Base-by-base conservation (phyloP, 64 coral and sea anemone species). In the Stylophora pistillata region DNA sequence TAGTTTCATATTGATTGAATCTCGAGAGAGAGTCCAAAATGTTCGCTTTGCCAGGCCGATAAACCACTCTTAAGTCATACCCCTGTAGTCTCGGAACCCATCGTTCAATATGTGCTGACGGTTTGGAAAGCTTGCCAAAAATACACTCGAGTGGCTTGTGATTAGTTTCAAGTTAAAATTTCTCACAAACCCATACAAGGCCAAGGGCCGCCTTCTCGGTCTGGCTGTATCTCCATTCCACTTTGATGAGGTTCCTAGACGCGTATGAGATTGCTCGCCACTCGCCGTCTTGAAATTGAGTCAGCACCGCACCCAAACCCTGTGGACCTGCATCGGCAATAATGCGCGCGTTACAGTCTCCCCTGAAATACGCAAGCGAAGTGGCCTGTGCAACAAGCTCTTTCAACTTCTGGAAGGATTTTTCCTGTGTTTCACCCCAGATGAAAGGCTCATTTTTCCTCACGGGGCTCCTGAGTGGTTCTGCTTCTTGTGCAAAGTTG, bases 81-180 rank as follows among this genome's bases (percentile, higher is more conserved):
- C 80, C 54, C 31, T 93, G 74, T 18, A 88, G 26, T 72, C 91
- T 54, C 59, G 88, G 66, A 15, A 80, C 89, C 89, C 89, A 91
- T 30, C 64, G 57, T 63, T 85, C 53, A 5, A 91, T 74, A 25
- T 78, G 28, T 32, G 76, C 75, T 57, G 70, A 54, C 16, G 85
- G 60, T 27, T 82, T 55, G 6, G 53, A 55, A 62, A 72, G 87
- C 58, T 16, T 80, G 17, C 71, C 57, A 68, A 87, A 79, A 28
- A 93, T 93, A 16, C 85, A 77, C 72, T 91, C 89, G 10, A 91
- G 58, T 30, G 89, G 89, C 53, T 91, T 91, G 89, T 91, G 69
- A 34, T 91, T 78, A 13, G 89, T 91, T 18, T 80, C 58, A 12
- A 91, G 55, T 58, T 58, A 30, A 74, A 91, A 84, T 30, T 91